Conservation (phyloP, 2,113 vertebrate genomes). For the Cyrtonyx montezumae region DNA sequence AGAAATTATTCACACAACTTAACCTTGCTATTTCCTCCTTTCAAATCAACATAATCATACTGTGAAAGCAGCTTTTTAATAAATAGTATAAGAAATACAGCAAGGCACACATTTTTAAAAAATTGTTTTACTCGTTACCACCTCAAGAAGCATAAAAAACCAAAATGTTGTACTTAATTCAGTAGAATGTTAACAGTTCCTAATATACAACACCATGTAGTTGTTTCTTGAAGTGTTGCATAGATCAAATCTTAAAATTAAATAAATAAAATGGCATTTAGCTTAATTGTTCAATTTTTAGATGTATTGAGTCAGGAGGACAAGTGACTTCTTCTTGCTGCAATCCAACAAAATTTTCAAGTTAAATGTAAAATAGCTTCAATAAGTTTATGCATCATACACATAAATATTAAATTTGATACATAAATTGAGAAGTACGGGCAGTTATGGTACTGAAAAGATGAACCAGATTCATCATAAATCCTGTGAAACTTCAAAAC, state of each 20-base stretch:
- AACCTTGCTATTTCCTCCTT: constrained; percentile 85
- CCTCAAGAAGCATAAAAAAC: constrained; percentile 82
- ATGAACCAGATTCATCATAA: constrained; percentile 24
- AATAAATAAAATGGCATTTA: constrained; percentile 74
- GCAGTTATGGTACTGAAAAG: constrained; percentile 65
- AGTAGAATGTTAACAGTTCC: constrained; percentile 77
- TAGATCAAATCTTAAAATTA: constrained; percentile 82
- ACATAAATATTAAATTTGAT: constrained; percentile 68
- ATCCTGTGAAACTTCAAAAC: constrained; percentile 56
- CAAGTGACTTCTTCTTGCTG: constrained; percentile 66
- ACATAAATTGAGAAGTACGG: constrained; percentile 70
- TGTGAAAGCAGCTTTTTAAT: constrained; percentile 87
- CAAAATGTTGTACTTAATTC: constrained; percentile 81
- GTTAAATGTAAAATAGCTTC: constrained; percentile 70
- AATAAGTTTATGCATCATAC: constrained; percentile 67
- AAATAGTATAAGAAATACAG: constrained; percentile 91
- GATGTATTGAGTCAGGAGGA: constrained; percentile 44
- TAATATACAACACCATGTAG: constrained; percentile 85
- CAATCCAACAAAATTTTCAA: constrained; percentile 68
- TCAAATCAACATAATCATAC: constrained; percentile 81
- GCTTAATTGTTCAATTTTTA: constrained; percentile 67
- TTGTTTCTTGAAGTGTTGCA: constrained; percentile 90
- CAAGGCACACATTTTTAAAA: constrained; percentile 96
- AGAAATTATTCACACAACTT: constrained; percentile 87
- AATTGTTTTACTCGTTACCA: constrained; percentile 79